Evolutionary conservation across 2,888 invertebrate genomes (phyloP), one percentile per base, ranked within the genome.

Genomic region (Brachylomia viminalis): DNA sequence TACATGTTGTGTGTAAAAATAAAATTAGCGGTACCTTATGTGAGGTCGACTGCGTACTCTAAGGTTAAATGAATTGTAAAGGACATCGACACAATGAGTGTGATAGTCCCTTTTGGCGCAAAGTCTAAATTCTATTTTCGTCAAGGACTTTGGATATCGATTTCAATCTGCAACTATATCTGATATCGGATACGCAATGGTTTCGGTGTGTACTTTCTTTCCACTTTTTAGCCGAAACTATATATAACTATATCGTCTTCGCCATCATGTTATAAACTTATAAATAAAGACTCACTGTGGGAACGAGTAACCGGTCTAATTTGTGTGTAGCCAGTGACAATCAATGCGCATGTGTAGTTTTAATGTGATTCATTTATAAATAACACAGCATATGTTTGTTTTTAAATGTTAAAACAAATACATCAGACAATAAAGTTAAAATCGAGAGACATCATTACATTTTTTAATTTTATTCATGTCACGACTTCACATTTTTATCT

Each of bases 401-500:
- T 30, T 30, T 27, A 8, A 17, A 38, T 68, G 49, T 56, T n/a
- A n/a, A n/a, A n/a, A 38, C 42, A 58, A 71, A 65, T 0, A 59
- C 20, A 66, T 58, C 30, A 66, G 30, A 47, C 54, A 65, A 17
- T 58, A 30, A 77, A 11, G 23, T 52, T 52, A 58, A 58, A 58
- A 67, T 52, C 27, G 5, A 82, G 62, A 70, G 56, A 58, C 59
- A 72, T 58, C 38, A 58, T 68, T 33, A 49, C 42, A 68, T 79
- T 81, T 80, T 85, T 80, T 68, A 79, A 87, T 82, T 85, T 83
- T 70, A 77, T 73, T 80, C 79, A 68, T 75, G 89, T 91, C 90
- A 91, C 89, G 88, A 89, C 54, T 90, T 88, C 64, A 52, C 87
- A 85, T 86, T 88, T 85, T 77, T 74, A 84, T 54, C 78, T 72